Percentiles rank a stretch among this genome's conserved stretches.
Evolutionary conservation across 2,113 vertebrate genomes (phyloP).

Genomic region (Sitta europaea): DNA sequence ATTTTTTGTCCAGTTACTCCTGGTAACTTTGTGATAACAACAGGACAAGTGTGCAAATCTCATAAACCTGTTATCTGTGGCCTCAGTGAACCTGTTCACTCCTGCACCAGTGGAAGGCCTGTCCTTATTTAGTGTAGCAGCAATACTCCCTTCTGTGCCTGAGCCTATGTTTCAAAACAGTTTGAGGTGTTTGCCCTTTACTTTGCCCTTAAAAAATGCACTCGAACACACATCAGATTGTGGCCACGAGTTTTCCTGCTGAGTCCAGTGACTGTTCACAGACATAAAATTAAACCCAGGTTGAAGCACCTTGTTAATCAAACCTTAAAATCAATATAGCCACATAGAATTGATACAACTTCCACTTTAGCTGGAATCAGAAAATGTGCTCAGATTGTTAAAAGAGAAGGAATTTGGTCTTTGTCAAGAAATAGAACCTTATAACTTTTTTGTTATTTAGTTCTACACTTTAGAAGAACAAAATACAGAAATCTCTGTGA

Average conservation of each 20-base stretch:
- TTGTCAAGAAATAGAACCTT: not conserved
- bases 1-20: not conserved
- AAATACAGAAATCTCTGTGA: not conserved
- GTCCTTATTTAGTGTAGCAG: not conserved
- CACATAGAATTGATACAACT: not conserved
- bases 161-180: not conserved
- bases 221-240: not conserved
- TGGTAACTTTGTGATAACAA: not conserved
- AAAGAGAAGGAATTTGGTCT: not conserved
- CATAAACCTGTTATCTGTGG: not conserved
- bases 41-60: not conserved
- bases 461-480: not conserved
- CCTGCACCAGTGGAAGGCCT: not conserved
- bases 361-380: not conserved
- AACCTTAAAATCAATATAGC: not conserved
- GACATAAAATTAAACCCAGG: not conserved
- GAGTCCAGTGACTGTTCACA: not conserved
- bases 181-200: not conserved
- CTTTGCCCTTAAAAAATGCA: not conserved
- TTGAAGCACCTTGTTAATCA: not conserved
- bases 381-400: not conserved
- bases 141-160: not conserved
- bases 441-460: conserved; percentile 14
- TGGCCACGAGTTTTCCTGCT: not conserved
- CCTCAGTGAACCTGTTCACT: not conserved